A percentile compares a stretch with the other conserved stretches of the same genome.
These are phyloP conservation scores for Beris morrisii DNA, from an alignment of 2,888 invertebrate species.

Conservation along the genomic window DNA sequence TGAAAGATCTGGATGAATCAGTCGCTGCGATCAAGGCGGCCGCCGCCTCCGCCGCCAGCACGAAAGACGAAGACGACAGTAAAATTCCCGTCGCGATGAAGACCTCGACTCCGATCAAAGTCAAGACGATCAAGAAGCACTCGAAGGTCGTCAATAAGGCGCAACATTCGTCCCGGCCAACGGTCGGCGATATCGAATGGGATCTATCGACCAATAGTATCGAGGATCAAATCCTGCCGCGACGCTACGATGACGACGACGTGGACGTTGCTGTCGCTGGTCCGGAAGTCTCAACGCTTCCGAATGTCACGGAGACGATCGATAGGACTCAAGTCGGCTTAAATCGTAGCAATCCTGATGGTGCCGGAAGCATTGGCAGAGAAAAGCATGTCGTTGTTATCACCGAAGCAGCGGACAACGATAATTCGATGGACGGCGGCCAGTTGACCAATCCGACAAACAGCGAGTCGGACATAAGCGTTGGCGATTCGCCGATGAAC, in stretches of 20 bases:
- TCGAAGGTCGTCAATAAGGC: slow-evolving; percentile 47
- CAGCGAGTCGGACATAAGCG: slow-evolving; percentile 36
- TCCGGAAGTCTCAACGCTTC: too few relatives aligned
- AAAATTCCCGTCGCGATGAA: slow-evolving; percentile 37
- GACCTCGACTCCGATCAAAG: slow-evolving; percentile 52
- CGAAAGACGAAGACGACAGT: slow-evolving; percentile 23
- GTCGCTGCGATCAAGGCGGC: neutral
- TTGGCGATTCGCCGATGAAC: slow-evolving; percentile 38
- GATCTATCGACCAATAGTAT: slow-evolving; percentile 39
- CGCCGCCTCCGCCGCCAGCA: neutral
- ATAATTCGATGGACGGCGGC: too few relatives aligned
- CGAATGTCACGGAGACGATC: too few relatives aligned
- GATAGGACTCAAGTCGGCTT: too few relatives aligned
- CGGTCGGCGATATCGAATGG: slow-evolving; percentile 55
- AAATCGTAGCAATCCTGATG: too few relatives aligned
- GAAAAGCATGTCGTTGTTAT: too few relatives aligned
- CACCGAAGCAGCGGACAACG: too few relatives aligned
- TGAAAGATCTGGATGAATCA: slow-evolving; percentile 13
- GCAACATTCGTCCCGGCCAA: slow-evolving; percentile 36
- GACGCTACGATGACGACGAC: too few relatives aligned
- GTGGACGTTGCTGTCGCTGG: too few relatives aligned
- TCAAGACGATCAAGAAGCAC: slow-evolving; percentile 59
- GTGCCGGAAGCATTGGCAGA: too few relatives aligned
- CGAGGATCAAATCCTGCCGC: too few relatives aligned
- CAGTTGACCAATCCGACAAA: slow-evolving; percentile 19